Evolutionary conservation across 2,113 vertebrate genomes (phyloP).

Genomic region (Neopipo cinnamomea): DNA sequence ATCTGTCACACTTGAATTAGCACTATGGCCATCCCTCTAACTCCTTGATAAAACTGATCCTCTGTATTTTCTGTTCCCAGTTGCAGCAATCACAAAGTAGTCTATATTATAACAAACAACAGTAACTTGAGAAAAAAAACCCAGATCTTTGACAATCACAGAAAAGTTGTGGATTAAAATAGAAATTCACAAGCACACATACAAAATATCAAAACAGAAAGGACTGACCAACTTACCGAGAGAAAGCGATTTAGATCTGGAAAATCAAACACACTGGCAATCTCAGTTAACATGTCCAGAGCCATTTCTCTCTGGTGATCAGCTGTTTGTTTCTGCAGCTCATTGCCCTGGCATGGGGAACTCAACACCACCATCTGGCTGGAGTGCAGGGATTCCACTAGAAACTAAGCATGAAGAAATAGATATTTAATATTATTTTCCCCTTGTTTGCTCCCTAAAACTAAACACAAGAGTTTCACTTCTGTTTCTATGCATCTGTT

Average conservation of each 20-base stretch:
- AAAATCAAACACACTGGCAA: slow-evolving; percentile 97
- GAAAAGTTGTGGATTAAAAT: not conserved
- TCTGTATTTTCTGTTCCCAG: not conserved
- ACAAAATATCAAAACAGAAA: not conserved
- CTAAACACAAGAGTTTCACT: not conserved
- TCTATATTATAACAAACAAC: not conserved
- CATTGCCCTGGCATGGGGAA: slow-evolving; percentile 79
- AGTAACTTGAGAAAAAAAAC: not conserved
- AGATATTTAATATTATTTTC: not conserved
- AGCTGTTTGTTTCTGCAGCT: slow-evolving; percentile 81
- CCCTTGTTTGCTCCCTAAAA: not conserved
- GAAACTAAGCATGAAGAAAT: slow-evolving; percentile 79
- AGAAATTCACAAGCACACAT: not conserved
- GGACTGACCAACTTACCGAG: slow-evolving; percentile 76
- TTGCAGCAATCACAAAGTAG: not conserved
- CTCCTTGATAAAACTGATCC: not conserved
- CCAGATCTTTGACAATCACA: not conserved
- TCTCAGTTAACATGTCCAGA: slow-evolving; percentile 90
- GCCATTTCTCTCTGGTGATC: slow-evolving; percentile 89
- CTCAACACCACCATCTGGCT: slow-evolving; percentile 82
- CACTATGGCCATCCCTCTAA: not conserved
- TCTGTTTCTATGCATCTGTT: not conserved
- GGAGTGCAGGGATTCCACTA: slow-evolving; percentile 94
- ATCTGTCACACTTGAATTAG: not conserved
- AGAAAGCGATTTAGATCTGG: slow-evolving; percentile 96